Conservation (phyloP, 2,797 vertebrate species). For the Ispidina picta region DNA sequence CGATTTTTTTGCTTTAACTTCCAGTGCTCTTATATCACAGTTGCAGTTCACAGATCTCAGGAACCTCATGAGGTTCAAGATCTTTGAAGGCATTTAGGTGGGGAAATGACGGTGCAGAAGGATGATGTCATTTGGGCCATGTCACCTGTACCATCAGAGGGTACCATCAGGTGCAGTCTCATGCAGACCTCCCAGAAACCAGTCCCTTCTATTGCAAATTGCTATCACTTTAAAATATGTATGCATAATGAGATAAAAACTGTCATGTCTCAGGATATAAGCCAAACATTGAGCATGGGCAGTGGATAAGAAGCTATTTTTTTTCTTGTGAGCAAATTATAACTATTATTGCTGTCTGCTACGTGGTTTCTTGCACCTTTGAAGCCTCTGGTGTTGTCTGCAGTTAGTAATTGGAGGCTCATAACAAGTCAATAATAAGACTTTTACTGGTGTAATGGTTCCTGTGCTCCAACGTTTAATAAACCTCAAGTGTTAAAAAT, state of each 20-base stretch:
- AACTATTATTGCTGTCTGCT: neutral
- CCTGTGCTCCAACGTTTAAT: neutral
- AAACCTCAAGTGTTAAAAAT: neutral
- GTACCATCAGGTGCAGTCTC: neutral
- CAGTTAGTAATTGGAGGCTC: neutral
- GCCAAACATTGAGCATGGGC: neutral
- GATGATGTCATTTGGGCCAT: neutral
- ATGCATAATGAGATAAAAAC: neutral
- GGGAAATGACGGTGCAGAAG: neutral
- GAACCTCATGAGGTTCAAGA: neutral
- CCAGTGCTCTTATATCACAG: neutral
- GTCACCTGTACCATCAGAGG: rapidly evolving
- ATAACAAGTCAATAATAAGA: neutral
- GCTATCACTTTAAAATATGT: neutral
- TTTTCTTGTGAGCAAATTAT: neutral
- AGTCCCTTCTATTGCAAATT: neutral
- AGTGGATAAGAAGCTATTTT: neutral
- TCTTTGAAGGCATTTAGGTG: neutral
- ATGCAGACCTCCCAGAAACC: neutral
- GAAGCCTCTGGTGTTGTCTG: neutral
- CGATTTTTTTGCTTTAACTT: neutral
- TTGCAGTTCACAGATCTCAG: neutral
- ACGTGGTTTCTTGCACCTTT: neutral
- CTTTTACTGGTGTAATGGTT: neutral
- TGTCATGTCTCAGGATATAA: neutral